Base-by-base conservation (phyloP, 2,888 invertebrate genomes). In the Eucriotettix oculatus region DNA sequence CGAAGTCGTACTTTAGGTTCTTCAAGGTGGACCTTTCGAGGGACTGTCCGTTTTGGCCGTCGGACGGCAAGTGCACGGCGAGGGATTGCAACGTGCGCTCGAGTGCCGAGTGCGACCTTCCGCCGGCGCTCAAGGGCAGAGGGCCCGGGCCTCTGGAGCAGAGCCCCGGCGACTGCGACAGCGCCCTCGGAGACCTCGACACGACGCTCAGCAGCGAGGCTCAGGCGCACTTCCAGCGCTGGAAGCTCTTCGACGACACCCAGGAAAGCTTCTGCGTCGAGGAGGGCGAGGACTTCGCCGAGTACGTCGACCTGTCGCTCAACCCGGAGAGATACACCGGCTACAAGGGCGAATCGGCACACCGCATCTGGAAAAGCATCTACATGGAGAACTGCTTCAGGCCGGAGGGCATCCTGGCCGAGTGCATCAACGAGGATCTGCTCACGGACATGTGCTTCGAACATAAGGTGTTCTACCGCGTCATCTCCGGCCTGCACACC, bases 301-400 rank as follows among this genome's bases (percentile, higher is more conserved):
- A 95, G 71, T 99, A 97, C 77, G 94, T 99, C 0, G 97, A 99
- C 74, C 78, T 99, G 60, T 78, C 90, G 56, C 75, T 95, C 41
- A 99, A 99, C 76, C 99, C 98, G 14, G 99, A 99, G 76, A 79
- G 97, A 62, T 99, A 89, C 73, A 99, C 99, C 0, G 98, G 98
- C 1, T 99, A 99, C 71, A 87, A 86, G 70, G 99, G 99, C 0
- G 80, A 85, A 53, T 94, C 95, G 7, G 95, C 99, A 0, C 90
- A 92, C 68, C 82, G 94, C 66, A 91, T 99, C 64, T 99, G 99
- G 99, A 83, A 86, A 64, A 89, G 88, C 67, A 98, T 99, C 69
- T 99, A 99, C 70, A 83, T 91, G 75, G 99, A 99, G 75, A 99
- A 99, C 73, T 99, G 99, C 73, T 99, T 99, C 73, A 82, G 83